Evolutionary conservation across 2,797 vertebrate genomes (phyloP).

Genomic region (Etheostoma nigrum): DNA sequence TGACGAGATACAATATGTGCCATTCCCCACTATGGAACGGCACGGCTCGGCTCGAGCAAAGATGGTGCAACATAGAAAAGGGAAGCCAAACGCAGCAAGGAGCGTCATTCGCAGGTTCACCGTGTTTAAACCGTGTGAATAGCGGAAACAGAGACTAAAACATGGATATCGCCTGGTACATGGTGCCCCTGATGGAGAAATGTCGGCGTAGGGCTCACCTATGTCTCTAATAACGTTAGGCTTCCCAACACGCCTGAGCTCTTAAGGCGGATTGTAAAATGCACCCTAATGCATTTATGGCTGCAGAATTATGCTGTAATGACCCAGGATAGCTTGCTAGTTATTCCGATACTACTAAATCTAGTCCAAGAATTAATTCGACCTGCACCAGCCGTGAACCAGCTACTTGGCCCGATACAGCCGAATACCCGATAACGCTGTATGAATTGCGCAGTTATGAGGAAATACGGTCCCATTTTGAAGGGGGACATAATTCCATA

Average conservation of each 20-base stretch:
- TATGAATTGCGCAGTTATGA: conserved; percentile 80
- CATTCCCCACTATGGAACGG: conserved; percentile 7
- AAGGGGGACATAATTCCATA: conserved; percentile 11
- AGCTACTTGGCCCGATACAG: conserved; percentile 44
- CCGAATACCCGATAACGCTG: conserved; percentile 29
- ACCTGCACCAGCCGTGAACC: conserved; percentile 36
- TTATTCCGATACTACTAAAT: conserved; percentile 33
- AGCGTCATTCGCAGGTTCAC: neutral
- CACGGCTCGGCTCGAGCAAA: conserved; percentile 28
- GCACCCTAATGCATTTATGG: conserved; percentile 21
- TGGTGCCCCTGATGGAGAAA: neutral
- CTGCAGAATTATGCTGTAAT: conserved; percentile 57
- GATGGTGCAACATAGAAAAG: conserved; percentile 60
- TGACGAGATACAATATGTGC: conserved; percentile 40
- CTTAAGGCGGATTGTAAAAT: conserved; percentile 46
- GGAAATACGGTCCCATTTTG: conserved; percentile 38
- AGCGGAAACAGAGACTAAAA: neutral
- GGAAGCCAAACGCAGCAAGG: conserved; percentile 15
- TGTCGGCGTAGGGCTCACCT: neutral
- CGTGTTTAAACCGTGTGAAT: neutral
- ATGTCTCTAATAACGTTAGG: neutral
- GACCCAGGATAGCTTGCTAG: conserved; percentile 51
- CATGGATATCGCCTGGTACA: neutral
- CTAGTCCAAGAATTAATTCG: conserved; percentile 50
- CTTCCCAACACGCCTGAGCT: conserved; percentile 54